Conservation (phyloP, 2,113 vertebrate species). For the Fulmarus glacialis region DNA sequence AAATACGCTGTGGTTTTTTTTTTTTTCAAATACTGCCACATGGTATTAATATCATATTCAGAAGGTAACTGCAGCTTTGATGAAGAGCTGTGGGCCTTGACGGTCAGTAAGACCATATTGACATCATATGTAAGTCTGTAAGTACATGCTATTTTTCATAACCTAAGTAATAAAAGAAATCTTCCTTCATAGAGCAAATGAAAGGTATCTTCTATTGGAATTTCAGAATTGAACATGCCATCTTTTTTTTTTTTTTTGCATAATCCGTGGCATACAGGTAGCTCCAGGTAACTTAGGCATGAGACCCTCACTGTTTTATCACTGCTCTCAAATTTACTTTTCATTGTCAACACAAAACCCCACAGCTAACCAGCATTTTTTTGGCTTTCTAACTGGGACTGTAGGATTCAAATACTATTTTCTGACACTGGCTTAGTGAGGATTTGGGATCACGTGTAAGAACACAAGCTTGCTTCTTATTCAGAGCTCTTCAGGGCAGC, state of each 20-base stretch:
- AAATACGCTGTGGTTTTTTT: not conserved
- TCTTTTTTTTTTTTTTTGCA: not conserved
- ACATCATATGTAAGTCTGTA: not conserved
- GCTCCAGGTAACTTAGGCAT: not conserved
- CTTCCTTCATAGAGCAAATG: not conserved
- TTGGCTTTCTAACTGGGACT: not conserved
- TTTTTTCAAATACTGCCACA: not conserved
- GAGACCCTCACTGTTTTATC: not conserved
- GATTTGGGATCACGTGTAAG: not conserved
- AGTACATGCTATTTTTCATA: not conserved
- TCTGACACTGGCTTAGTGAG: not conserved
- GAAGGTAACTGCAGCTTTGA: not conserved
- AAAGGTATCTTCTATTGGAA: not conserved
- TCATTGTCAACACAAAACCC: not conserved
- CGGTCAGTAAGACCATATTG: not conserved
- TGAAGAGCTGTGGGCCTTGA: not conserved
- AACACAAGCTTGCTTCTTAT: not conserved
- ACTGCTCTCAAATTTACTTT: not conserved
- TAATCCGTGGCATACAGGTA: rapidly evolving
- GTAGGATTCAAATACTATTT: not conserved
- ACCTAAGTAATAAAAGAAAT: not conserved
- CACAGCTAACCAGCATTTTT: not conserved
- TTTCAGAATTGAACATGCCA: not conserved
- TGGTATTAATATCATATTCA: not conserved
- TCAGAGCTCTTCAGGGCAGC: not conserved